Conservation (phyloP, 1,140 invertebrate species). For the Pseudomyrmex gracilis region DNA sequence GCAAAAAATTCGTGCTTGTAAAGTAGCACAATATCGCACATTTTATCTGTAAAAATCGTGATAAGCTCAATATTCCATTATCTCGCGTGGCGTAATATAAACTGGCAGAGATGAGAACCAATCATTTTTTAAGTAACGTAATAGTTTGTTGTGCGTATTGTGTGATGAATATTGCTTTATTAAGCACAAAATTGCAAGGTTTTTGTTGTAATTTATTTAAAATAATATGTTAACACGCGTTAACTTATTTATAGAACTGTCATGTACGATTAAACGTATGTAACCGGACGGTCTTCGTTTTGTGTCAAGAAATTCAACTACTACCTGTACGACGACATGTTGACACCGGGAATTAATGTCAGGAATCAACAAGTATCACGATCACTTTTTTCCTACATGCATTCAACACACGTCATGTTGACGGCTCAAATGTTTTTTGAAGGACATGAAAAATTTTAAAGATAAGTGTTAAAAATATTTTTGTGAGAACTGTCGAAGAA, state of each 20-base stretch:
- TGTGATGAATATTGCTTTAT: not conserved
- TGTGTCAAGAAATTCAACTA: slow-evolving; percentile 56
- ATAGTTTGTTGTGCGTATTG: not conserved
- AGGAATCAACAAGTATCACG: slow-evolving; percentile 47
- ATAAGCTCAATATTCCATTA: not conserved
- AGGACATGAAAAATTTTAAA: not conserved
- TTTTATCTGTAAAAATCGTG: not conserved
- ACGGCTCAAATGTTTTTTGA: slow-evolving; percentile 1
- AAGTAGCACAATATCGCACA: not conserved
- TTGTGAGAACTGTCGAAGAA: not conserved
- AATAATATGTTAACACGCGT: not conserved
- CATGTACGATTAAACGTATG: slow-evolving; percentile 48
- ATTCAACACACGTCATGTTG: slow-evolving; percentile 17
- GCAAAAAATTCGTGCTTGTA: not conserved
- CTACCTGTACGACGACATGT: slow-evolving; percentile 48
- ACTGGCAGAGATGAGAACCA: not conserved
- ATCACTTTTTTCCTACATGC: slow-evolving; percentile 43
- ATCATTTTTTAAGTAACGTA: too few species aligned
- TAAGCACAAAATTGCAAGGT: not conserved
- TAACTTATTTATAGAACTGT: slow-evolving; percentile 34
- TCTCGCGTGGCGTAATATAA: not conserved
- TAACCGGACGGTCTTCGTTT: slow-evolving; percentile 43
- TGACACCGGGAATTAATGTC: slow-evolving; percentile 49
- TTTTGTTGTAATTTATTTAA: not conserved
- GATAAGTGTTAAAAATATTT: not conserved